Base-by-base conservation (phyloP, 2,888 invertebrate species). In the Morpho helenor region DNA sequence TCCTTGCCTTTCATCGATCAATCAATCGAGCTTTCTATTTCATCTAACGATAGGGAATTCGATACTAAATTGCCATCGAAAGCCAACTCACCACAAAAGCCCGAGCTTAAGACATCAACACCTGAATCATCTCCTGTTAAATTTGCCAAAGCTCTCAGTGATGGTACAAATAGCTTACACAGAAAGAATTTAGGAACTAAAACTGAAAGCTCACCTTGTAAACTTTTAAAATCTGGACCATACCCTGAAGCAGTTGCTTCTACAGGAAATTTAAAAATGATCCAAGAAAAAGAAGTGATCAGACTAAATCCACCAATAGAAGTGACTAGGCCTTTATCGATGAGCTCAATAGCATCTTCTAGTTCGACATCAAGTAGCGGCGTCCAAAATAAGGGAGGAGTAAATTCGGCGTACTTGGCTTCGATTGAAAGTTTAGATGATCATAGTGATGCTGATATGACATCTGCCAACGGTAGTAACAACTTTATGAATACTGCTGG, bases 371-470 rank as follows among this genome's bases (percentile, higher is more conserved):
- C 87, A 1, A 92, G 92, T 63, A 93, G 92, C 70, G 93, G 93
- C 55, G 92, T 92, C 47, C 92, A 92, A 66, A 92, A 93, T 70
- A 92, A 92, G 73, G 92, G 92, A 22, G 92, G 93, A 66, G 92
- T 94, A 67, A 93, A 93, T 68, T 95, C 94, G 46, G 95, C 96
- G 10, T 97, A 97, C 82, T 87, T 97, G 76, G 97, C 97, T 56
- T 97, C 96, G 43, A 96, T 96, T 54, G 97, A 97, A 80, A 96
- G 96, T 69, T 88, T 97, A 69, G 96, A 95, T 61, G 96, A 96
- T 72, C 94, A 95, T 68, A 95, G 96, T 75, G 96, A 95, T 72
- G 93, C 91, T 39, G 95, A 95, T 70, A 89, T 93, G 68, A 84
- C 77, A 2, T 90, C 89, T 8, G 87, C 80, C 7, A 88, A 84